Percentiles rank a stretch among this genome's conserved stretches.
phyloP scores from a whole-genome alignment of 2,113 vertebrate species.

The Pomatostomus ruficeps region DNA sequence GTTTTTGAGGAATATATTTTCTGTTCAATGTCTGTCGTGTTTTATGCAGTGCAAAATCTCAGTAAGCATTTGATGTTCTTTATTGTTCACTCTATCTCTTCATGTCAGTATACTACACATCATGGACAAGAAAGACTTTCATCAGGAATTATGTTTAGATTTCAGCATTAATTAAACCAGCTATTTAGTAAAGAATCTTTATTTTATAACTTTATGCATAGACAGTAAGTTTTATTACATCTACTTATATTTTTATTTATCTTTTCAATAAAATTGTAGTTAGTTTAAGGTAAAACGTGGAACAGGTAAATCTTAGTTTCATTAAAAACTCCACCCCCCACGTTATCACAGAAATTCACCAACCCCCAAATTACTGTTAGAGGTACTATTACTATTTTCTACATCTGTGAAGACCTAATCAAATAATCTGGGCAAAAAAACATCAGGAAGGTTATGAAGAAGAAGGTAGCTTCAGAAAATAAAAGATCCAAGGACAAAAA shows the following conservation, averaged over 20 bases:
- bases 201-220: background rate
- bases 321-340: background rate
- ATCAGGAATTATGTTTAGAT: background rate
- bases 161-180: background rate
- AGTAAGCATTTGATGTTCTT: background rate
- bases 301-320: background rate
- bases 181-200: background rate
- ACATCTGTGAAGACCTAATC: background rate
- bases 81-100: background rate
- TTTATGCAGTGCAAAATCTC: background rate
- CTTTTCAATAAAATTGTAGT: background rate
- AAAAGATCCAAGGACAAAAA: background rate
- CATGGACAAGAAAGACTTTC: background rate
- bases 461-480: background rate
- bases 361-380: background rate
- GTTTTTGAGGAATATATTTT: background rate
- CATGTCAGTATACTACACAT: background rate
- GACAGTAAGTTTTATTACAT: background rate
- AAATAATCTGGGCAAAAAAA: background rate
- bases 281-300: background rate
- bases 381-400: background rate
- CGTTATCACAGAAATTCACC: background rate
- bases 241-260: background rate
- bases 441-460: background rate
- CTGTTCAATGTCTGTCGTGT: background rate